phyloP scores from a whole-genome alignment of 2,888 invertebrate genomes.

The Hartigia nigra region DNA sequence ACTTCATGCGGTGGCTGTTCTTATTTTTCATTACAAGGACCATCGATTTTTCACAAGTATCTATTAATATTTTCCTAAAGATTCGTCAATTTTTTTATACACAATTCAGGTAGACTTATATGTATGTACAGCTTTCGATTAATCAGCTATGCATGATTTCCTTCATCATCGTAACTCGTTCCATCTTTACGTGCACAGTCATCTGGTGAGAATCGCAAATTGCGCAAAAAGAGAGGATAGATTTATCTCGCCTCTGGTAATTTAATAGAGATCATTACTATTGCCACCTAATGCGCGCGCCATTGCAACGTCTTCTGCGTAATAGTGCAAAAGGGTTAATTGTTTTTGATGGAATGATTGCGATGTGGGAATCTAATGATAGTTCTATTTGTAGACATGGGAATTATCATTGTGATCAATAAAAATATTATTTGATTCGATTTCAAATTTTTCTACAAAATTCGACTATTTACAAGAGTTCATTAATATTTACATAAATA shows the following conservation, averaged over 20 bases:
- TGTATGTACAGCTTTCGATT: not conserved
- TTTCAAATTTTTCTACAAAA: not conserved
- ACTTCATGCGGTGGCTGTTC: not conserved
- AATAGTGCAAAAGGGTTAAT: not conserved
- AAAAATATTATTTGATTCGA: not conserved
- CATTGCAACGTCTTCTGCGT: not conserved
- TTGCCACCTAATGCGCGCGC: not conserved
- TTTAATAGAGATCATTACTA: not conserved
- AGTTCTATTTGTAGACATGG: not conserved
- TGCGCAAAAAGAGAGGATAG: not conserved
- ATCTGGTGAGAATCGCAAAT: not conserved
- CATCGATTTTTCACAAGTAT: not conserved
- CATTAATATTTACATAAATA: not conserved
- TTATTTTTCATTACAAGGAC: not conserved
- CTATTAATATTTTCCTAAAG: not conserved
- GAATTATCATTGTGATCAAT: not conserved
- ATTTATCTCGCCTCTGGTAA: not conserved
- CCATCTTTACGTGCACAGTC: not conserved
- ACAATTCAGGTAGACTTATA: not conserved
- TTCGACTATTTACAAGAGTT: not conserved
- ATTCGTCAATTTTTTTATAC: not conserved
- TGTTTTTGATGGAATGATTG: not conserved
- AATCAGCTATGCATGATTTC: not conserved
- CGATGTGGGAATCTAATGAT: not conserved
- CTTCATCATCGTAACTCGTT: not conserved